Evolutionary conservation across 2,797 vertebrate genomes (phyloP).

Genomic region (Artibeus jamaicensis): DNA sequence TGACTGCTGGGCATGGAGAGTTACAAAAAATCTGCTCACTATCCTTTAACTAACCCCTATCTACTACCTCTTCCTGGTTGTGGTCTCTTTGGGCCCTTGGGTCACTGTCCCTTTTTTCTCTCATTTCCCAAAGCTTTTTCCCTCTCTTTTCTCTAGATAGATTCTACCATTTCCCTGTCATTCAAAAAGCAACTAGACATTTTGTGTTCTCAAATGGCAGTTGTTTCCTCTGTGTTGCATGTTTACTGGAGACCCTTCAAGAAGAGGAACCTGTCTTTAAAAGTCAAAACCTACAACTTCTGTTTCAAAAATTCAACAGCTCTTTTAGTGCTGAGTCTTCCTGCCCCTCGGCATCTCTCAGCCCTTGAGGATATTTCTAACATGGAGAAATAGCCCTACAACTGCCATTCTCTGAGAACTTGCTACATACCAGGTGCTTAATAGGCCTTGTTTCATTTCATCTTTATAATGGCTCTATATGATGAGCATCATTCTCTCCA

Average conservation of each 20-base stretch:
- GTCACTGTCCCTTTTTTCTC: background rate
- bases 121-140: background rate
- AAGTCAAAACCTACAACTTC: background rate
- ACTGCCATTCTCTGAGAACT: background rate
- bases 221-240: background rate
- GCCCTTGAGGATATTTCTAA: background rate
- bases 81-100: background rate
- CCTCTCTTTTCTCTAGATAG: background rate
- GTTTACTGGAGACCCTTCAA: background rate
- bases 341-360: background rate
- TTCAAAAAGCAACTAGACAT: background rate
- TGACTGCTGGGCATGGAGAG: background rate
- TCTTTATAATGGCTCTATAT: background rate
- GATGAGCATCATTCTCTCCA: background rate
- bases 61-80: background rate
- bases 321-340: background rate
- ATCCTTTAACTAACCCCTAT: background rate
- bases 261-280: background rate
- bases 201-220: background rate
- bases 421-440: background rate
- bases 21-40: background rate
- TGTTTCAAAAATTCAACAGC: slow-evolving; percentile 15
- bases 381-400: background rate
- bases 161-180: background rate
- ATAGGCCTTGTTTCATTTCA: background rate